Evolutionary conservation across 2,888 invertebrate species (phyloP).

Genomic region (Orthonevra nobilis): DNA sequence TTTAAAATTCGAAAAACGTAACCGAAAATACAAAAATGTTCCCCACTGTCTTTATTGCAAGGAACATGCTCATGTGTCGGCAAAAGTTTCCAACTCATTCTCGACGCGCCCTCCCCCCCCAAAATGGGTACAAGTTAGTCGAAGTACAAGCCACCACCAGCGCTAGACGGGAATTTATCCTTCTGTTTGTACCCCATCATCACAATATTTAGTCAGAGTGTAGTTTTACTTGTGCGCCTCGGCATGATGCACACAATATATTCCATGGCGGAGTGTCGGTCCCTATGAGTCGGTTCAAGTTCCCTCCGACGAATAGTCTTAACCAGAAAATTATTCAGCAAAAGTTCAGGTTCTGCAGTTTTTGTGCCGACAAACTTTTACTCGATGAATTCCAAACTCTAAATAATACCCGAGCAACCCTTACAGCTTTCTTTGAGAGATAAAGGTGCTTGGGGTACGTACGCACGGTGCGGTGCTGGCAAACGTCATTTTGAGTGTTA

Average conservation of each 20-base stretch:
- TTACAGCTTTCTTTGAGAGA: slow-evolving; percentile 21
- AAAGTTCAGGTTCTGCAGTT: slow-evolving; percentile 41
- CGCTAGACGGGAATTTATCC: slow-evolving; percentile 30
- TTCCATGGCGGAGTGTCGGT: neutral
- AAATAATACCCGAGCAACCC: neutral
- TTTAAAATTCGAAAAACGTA: slow-evolving; percentile 63
- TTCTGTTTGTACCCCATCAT: slow-evolving; percentile 43
- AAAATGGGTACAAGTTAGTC: too few species aligned
- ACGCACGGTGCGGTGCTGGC: slow-evolving; percentile 16
- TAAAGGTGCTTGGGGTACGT: slow-evolving; percentile 26
- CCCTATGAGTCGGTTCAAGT: slow-evolving; percentile 14
- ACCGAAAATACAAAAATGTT: slow-evolving; percentile 48
- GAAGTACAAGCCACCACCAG: slow-evolving; percentile 15
- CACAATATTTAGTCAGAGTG: slow-evolving; percentile 51
- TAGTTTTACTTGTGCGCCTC: slow-evolving; percentile 11
- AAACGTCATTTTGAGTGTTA: slow-evolving; percentile 68
- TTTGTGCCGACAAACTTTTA: slow-evolving; percentile 35
- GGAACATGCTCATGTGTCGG: slow-evolving; percentile 56
- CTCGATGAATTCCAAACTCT: slow-evolving; percentile 24
- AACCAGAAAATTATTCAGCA: slow-evolving; percentile 56
- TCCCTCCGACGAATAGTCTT: slow-evolving; percentile 36
- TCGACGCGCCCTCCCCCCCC: slow-evolving; percentile 31
- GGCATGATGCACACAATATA: slow-evolving; percentile 45
- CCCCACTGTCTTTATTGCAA: slow-evolving; percentile 3
- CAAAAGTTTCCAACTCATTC: slow-evolving; percentile 62